A percentile compares a stretch with the other conserved stretches of the same genome.
Conservation (phyloP, 2,888 invertebrate species). For the Tridacna gigas region DNA sequence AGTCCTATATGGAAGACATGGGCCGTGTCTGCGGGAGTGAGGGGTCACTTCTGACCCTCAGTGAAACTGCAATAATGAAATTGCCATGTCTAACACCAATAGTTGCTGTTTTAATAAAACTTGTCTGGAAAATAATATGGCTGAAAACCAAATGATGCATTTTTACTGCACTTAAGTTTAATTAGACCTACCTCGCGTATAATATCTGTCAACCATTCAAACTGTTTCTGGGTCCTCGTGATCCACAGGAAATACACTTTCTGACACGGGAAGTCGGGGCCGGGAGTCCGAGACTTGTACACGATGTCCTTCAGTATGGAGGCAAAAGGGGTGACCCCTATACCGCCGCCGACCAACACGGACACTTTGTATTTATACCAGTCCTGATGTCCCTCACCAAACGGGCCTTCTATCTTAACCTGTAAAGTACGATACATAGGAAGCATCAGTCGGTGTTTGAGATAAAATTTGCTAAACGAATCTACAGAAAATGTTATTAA, state of each 20-base stretch:
- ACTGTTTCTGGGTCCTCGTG: conserved; percentile 88
- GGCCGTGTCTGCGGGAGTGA: too few species aligned
- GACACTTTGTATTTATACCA: conserved; percentile 88
- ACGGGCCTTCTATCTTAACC: conserved; percentile 88
- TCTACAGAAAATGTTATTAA: too few species aligned
- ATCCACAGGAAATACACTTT: conserved; percentile 89
- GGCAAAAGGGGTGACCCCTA: conserved; percentile 89
- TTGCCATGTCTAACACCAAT: too few species aligned
- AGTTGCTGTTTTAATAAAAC: too few species aligned
- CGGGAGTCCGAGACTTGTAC: conserved; percentile 77
- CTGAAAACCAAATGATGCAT: too few species aligned
- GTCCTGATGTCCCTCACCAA: conserved; percentile 89
- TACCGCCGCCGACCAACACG: conserved; percentile 88
- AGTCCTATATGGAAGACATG: too few species aligned
- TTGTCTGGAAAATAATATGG: too few species aligned
- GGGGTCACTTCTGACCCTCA: too few species aligned
- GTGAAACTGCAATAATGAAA: too few species aligned
- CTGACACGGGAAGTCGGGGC: conserved; percentile 80
- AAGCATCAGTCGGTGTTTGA: too few species aligned
- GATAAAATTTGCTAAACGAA: too few species aligned
- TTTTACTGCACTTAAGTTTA: too few species aligned
- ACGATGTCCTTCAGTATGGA: conserved; percentile 88
- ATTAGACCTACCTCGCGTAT: conserved; percentile 85
- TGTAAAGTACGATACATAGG: conserved; percentile 50
- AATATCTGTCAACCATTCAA: conserved; percentile 89